Evolutionary conservation across 2,797 vertebrate genomes (phyloP).

Genomic region (Chrosomus eos): DNA sequence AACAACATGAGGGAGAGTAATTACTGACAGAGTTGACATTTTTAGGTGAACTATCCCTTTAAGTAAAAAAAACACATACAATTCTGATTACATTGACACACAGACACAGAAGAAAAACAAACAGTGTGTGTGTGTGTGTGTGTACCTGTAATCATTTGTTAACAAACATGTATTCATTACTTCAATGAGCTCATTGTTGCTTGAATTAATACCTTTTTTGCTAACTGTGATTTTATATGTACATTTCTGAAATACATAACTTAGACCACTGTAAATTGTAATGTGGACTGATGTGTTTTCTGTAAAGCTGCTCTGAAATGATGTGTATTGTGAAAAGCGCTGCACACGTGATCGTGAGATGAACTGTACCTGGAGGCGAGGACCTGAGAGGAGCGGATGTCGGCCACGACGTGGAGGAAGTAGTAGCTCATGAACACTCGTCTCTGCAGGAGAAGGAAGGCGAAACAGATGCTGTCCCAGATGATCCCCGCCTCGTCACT

Average conservation of each 20-base stretch:
- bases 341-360: fast-evolving
- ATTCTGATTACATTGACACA: background rate
- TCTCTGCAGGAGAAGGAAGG: conserved; percentile 90
- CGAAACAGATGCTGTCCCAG: conserved; percentile 97
- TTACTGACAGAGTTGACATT: too few relatives aligned
- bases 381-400: conserved; percentile 91
- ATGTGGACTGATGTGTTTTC: too few relatives aligned
- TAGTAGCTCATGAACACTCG: conserved; percentile 96
- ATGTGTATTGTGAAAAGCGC: too few relatives aligned
- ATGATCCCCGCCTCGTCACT: conserved; percentile 95
- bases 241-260: too few relatives aligned
- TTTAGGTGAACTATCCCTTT: too few relatives aligned
- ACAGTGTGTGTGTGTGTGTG: background rate
- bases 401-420: conserved; percentile 92
- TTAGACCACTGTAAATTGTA: too few relatives aligned
- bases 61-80: background rate
- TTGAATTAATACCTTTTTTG: too few relatives aligned
- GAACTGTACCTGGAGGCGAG: conserved; percentile 87
- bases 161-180: too few relatives aligned
- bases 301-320: too few relatives aligned
- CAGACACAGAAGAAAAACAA: background rate
- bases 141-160: background rate
- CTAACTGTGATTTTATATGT: too few relatives aligned
- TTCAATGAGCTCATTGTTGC: too few relatives aligned
- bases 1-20: too few relatives aligned